Percentiles rank a stretch among this genome's conserved stretches.
phyloP scores from a whole-genome alignment of 2,797 vertebrate genomes.

The Catharus ustulatus region DNA sequence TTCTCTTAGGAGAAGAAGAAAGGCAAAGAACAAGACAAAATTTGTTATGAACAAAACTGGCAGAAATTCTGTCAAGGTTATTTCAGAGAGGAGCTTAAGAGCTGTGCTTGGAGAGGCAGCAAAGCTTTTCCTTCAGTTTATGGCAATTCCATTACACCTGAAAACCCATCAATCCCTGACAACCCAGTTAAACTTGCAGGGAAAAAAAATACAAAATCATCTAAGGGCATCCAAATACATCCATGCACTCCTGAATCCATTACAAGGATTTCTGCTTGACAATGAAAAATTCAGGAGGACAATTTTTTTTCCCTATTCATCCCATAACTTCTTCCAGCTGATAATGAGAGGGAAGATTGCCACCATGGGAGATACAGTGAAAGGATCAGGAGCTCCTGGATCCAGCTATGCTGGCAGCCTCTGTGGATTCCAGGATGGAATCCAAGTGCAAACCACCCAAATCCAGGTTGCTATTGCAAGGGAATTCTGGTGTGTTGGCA shows the following conservation, averaged over 20 bases:
- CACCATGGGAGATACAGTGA: not conserved
- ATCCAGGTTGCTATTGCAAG: not conserved
- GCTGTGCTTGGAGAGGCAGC: not conserved
- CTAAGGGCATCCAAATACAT: not conserved
- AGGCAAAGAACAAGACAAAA: not conserved
- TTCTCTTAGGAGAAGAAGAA: not conserved
- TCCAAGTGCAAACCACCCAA: not conserved
- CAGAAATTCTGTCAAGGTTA: not conserved
- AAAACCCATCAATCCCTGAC: not conserved
- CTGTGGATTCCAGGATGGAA: not conserved
- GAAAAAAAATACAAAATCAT: not conserved
- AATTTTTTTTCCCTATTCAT: not conserved
- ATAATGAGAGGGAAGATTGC: not conserved
- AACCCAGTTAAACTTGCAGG: not conserved
- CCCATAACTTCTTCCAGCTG: not conserved
- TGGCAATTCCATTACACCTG: not conserved
- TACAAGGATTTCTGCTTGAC: not conserved
- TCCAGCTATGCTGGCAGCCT: not conserved
- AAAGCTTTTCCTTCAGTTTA: not conserved
- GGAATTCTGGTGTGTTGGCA: not conserved
- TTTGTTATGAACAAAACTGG: not conserved
- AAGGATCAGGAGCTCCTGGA: not conserved
- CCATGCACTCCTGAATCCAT: not conserved
- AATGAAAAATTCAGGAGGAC: not conserved
- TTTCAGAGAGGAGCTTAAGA: not conserved